Evolutionary conservation across 2,888 invertebrate species (phyloP).

Genomic region (Lacanobia oleracea): DNA sequence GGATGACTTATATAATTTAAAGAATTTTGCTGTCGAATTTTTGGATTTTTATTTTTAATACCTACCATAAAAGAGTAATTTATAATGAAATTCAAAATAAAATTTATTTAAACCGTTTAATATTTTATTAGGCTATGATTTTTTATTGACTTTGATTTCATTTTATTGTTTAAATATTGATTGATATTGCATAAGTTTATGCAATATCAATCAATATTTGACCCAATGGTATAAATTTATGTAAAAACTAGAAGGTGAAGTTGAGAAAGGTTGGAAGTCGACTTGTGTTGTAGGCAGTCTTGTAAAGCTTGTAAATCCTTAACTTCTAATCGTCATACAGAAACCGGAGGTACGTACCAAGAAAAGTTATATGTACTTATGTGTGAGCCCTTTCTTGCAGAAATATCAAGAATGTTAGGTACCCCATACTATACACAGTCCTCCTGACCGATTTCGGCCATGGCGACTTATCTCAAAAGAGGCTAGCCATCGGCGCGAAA

Average conservation of each 20-base stretch:
- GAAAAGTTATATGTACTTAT: no score
- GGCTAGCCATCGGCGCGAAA: no score
- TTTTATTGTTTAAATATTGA: background rate
- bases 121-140: background rate
- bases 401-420: no score
- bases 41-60: background rate
- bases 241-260: background rate
- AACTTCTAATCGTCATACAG: background rate
- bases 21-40: no score
- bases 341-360: background rate
- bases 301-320: background rate
- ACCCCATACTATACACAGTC: no score
- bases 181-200: background rate
- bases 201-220: background rate
- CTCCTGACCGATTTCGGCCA: no score
- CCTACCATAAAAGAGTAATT: background rate
- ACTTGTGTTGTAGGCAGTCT: no score
- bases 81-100: background rate
- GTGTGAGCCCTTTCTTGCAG: no score
- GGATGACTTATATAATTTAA: no score
- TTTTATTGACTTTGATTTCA: background rate
- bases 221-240: no score
- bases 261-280: background rate
- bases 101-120: background rate
- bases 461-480: no score